Conservation (phyloP, 2,888 invertebrate species). For the Chrysolina haemoptera region DNA sequence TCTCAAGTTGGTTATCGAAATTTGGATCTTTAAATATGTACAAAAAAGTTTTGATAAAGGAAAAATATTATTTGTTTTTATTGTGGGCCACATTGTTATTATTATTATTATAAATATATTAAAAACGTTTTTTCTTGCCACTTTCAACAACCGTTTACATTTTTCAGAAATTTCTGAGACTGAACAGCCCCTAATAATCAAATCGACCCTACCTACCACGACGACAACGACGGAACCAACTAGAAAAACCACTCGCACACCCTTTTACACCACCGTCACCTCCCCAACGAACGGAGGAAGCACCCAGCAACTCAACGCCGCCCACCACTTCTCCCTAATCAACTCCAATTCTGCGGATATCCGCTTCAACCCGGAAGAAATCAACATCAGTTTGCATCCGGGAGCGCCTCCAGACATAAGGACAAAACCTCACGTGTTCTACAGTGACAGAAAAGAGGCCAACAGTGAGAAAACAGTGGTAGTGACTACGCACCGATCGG, state of each 20-base stretch:
- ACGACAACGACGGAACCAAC: constrained; percentile 57
- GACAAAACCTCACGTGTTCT: constrained; percentile 54
- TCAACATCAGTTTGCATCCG: constrained; percentile 67
- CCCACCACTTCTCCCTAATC: constrained; percentile 64
- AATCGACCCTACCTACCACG: constrained; percentile 61
- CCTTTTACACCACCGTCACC: constrained; percentile 51
- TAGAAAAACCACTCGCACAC: constrained; percentile 52
- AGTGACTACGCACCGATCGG: constrained; percentile 53
- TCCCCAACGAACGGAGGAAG: constrained; percentile 38
- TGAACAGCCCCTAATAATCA: constrained; percentile 64
- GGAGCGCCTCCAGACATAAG: constrained; percentile 63
- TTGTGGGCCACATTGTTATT: too few relatives aligned
- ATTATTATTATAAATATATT: too few relatives aligned
- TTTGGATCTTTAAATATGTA: too few relatives aligned
- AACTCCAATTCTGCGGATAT: constrained; percentile 63
- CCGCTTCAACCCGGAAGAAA: constrained; percentile 68
- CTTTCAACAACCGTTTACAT: neutral
- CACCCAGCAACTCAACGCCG: constrained; percentile 52
- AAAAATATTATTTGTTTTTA: neutral
- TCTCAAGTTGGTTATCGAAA: too few relatives aligned
- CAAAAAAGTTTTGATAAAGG: too few relatives aligned
- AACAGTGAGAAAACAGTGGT: constrained; percentile 42
- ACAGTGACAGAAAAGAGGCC: constrained; percentile 49
- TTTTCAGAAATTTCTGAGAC: constrained; percentile 66
- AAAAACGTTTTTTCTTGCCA: neutral